Evolutionary conservation across 2,797 vertebrate genomes (phyloP).

Genomic region (Halcyon smyrnensis): DNA sequence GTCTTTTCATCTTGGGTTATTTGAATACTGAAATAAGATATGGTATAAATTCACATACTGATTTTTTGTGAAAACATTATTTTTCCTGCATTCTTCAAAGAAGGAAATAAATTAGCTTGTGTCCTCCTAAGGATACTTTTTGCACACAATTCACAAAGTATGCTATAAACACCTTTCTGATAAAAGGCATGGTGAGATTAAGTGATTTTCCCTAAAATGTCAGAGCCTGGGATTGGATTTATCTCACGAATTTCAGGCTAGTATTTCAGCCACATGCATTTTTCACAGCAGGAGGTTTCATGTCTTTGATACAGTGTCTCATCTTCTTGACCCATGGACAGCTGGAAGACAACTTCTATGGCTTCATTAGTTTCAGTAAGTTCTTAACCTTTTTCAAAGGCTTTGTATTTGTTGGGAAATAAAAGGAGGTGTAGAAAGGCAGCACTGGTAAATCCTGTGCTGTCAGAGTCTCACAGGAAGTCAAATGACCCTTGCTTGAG

Average conservation of each 20-base stretch:
- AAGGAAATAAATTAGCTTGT: background rate
- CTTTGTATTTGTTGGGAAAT: constrained; percentile 46
- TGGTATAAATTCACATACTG: accelerated
- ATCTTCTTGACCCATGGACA: background rate
- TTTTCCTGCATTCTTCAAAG: background rate
- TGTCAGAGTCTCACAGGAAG: constrained; percentile 19
- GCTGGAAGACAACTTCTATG: background rate
- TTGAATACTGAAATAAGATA: background rate
- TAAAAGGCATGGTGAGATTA: background rate
- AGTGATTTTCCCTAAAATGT: background rate
- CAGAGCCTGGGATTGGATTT: background rate
- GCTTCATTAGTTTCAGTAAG: background rate
- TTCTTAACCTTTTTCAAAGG: constrained; percentile 3
- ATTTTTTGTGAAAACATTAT: background rate
- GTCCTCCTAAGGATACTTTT: background rate
- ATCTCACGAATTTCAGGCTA: background rate
- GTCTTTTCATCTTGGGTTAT: background rate
- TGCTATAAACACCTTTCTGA: background rate
- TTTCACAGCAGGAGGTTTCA: background rate
- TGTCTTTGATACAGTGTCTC: background rate
- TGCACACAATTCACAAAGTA: background rate
- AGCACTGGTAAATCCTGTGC: constrained; percentile 12
- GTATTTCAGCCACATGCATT: background rate
- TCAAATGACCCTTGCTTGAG: constrained; percentile 11
- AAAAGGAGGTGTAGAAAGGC: background rate